Conservation (phyloP, 1,140 invertebrate species). For the Drosophila punjabiensis region DNA sequence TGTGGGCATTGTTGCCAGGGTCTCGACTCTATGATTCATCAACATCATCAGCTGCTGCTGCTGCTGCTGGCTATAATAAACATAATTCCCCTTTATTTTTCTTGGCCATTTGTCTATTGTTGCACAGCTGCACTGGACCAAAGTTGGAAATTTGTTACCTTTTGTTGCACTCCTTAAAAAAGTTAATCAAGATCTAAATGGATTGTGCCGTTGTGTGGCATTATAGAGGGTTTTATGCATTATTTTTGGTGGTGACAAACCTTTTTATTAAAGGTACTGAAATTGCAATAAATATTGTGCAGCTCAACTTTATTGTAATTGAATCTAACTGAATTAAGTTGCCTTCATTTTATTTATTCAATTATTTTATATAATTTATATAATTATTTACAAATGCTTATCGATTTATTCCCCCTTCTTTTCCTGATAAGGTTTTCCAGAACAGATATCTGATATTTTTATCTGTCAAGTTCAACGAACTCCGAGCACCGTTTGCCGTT, state of each 20-base stretch:
- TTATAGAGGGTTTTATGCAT: background rate
- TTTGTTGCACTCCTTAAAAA: conserved; percentile 50
- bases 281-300: background rate
- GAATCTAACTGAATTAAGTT: background rate
- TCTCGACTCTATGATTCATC: conserved; percentile 55
- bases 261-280: background rate
- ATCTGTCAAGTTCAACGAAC: conserved; percentile 42
- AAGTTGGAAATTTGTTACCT: conserved; percentile 29
- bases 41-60: conserved; percentile 55
- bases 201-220: conserved; percentile 2
- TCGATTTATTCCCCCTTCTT: background rate
- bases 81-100: conserved; percentile 36
- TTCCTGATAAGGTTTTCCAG: conserved; percentile 1
- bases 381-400: conserved; percentile 5
- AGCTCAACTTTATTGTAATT: background rate
- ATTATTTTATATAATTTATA: background rate
- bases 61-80: conserved; percentile 47
- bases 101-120: conserved; percentile 40
- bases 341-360: background rate
- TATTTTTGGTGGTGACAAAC: conserved; percentile 11
- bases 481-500: conserved; percentile 5
- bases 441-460: background rate
- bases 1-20: conserved; percentile 56
- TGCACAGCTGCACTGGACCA: conserved; percentile 37
- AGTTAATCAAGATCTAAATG: conserved; percentile 48